Evolutionary conservation across 1,140 invertebrate genomes (phyloP), one percentile per base, ranked within the genome.

Genomic region (Tetramorium parvispinum): DNA sequence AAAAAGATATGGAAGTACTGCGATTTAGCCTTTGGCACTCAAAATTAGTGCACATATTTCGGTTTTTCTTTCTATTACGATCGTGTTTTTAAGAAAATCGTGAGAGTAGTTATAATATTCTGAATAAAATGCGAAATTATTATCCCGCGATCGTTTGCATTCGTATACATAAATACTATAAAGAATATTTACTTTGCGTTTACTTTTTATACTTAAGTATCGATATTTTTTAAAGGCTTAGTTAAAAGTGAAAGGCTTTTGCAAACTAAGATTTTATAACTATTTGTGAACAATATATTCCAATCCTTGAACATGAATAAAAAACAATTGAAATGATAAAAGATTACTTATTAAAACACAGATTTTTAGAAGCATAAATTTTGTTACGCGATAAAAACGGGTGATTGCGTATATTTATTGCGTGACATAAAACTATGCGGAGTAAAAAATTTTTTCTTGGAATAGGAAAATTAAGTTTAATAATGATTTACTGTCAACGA

Each of bases 91-190:
- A 18, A 32, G 40, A 10, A 66, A 49, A 4, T 53, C 1, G 27
- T 1, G 21, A 71, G 10, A 53, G 0, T 37, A n/a, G 13, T 53
- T 27, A 43, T 10, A 43, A n/a, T n/a, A n/a, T n/a, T 32, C 8
- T 2, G 51, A 57, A 73, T 55, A 73, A 71, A 83, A 49, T 59
- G 24, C 13, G 24, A 49, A 73, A 59, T 24, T 37, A 7, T 24
- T 40, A 18, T 81, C 16, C 63, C 6, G 8, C 5, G 24, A 55
- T 70, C 40, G 21, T 21, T 24, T 18, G 11, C 40, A 68, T 55
- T 24, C 1, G 5, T 40, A 18, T 27, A n/a, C n/a, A 13, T 16
- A 24, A 27, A 16, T 43, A 10, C 5, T 66, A 63, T n/a, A 32
- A 11, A 18, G 11, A 46, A 68, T 68, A 18, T 66, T 70, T 70